These are phyloP conservation scores for Leuciscus idus DNA, from an alignment of 2,113 vertebrate species.

Conservation along the genomic window DNA sequence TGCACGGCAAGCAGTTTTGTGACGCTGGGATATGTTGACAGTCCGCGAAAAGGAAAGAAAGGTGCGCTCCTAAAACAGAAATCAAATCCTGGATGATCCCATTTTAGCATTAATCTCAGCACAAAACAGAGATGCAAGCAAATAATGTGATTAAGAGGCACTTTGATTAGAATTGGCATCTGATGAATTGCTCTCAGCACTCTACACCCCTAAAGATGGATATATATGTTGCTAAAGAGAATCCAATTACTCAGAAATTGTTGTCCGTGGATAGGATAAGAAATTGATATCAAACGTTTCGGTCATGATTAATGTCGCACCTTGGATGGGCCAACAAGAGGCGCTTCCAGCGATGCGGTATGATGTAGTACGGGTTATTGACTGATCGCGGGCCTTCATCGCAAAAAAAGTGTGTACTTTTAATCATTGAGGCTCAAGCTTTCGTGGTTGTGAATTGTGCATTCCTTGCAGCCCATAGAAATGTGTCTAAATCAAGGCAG, in stretches of 20 bases:
- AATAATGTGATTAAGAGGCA: slow-evolving; percentile 61
- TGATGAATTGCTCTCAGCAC: slow-evolving; percentile 52
- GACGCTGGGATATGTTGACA: slow-evolving; percentile 49
- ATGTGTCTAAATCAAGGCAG: slow-evolving; percentile 26
- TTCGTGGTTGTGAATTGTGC: neutral
- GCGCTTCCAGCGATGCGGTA: neutral
- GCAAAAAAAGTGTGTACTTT: neutral
- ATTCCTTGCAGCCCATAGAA: slow-evolving; percentile 12
- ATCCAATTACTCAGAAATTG: slow-evolving; percentile 53
- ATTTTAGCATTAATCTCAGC: slow-evolving; percentile 59
- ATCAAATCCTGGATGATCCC: slow-evolving; percentile 59
- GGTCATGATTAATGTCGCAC: neutral
- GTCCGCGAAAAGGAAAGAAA: slow-evolving; percentile 44
- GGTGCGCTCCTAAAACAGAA: slow-evolving; percentile 49
- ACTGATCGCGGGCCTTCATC: neutral
- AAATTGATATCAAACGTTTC: slow-evolving; percentile 32
- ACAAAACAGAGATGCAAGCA: slow-evolving; percentile 55
- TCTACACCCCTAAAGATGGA: slow-evolving; percentile 50
- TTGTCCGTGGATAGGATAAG: slow-evolving; percentile 31
- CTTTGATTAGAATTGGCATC: slow-evolving; percentile 60
- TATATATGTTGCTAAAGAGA: slow-evolving; percentile 34
- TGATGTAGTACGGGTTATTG: slow-evolving; percentile 21
- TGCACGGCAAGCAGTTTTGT: slow-evolving; percentile 43
- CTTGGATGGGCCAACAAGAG: slow-evolving; percentile 15
- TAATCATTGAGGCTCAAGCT: neutral